Evolutionary conservation across 2,888 invertebrate genomes (phyloP), one percentile per base, ranked within the genome.

Genomic region (Leucophenga maculata): DNA sequence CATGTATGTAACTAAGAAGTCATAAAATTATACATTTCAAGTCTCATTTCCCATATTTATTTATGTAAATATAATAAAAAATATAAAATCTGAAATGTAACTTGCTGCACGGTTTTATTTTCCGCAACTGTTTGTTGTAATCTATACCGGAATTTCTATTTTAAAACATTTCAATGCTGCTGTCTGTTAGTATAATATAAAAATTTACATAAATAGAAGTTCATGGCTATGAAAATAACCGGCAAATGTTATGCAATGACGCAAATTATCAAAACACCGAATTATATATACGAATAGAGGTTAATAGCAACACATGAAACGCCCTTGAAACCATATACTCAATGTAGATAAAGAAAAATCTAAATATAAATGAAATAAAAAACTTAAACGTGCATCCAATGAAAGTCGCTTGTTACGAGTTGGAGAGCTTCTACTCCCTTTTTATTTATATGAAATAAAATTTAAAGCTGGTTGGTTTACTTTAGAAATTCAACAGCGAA

Each of bases 231-330:
- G n/a, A 26, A 57, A 13, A 6, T 16, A 52, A 52, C 52, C 52
- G 20, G 9, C n/a, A 16, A 52, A 52, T 18, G 52, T 16, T 52
- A 9, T 52, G 52, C 52, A 62, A 66, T 70, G 54, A 65, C 69
- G 57, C 72, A 62, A 72, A 70, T 69, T 66, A 69, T 67, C 62
- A 68, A 48, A 68, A 44, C n/a, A 67, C 52, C 16, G 31, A 26
- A 26, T 3, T 26, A 26, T 4, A 39, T 22, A 57, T 18, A 26
- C 69, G 55, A 44, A 69, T 60, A 74, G 71, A 65, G 67, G 67
- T 70, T 71, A 77, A 77, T 79, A 75, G 83, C 79, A 83, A 81
- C 79, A 82, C 74, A 78, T 73, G 71, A 65, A 16, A 54, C 54
- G 54, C 54, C 54, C 54, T 54, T 54, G 20, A 54, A 54, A 54